Evolutionary conservation across 2,888 invertebrate genomes (phyloP), one percentile per base, ranked within the genome.

Genomic region (Troides oblongomaculatus): DNA sequence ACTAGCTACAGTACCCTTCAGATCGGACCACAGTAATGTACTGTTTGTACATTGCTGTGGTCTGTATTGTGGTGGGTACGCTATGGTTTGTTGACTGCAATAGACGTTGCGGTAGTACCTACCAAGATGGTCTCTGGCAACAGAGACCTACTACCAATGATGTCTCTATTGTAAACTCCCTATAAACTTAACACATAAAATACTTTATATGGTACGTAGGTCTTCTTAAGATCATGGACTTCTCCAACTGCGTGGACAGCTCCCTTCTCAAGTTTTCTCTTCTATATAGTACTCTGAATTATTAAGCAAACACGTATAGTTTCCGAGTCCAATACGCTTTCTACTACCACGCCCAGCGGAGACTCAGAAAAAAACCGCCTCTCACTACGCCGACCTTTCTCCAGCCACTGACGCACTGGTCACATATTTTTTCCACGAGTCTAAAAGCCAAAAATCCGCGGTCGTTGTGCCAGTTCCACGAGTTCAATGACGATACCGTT

Each of bases 401-500:
- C 87, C 85, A 80, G 80, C 78, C 69, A 59, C 65, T 21, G 62
- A 57, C 43, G 60, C 43, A 64, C 62, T 25, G 39, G 30, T 75
- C 80, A 80, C 78, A 82, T 83, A 86, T 88, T 87, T 87, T 88
- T 84, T 79, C 80, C 82, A 83, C 84, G 82, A 81, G 81, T 78
- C 77, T 72, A 82, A 85, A 84, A 84, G 82, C 83, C 84, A 84
- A 86, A 84, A 84, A 82, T 74, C 81, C 72, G 72, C 73, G 78
- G 76, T 80, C 79, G 71, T 76, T 74, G 92, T 87, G 79, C 90
- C 80, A 90, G 78, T 84, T 89, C 77, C 75, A 57, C 70, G 71
- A 73, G 87, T 84, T 89, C 88, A 88, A 79, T 86, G 88, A 75
- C 86, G 84, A 79, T 90, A 90, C 91, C 92, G 92, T 90, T 87